Conservation (phyloP, 2,797 vertebrate genomes). For the Poecilia velifera region DNA sequence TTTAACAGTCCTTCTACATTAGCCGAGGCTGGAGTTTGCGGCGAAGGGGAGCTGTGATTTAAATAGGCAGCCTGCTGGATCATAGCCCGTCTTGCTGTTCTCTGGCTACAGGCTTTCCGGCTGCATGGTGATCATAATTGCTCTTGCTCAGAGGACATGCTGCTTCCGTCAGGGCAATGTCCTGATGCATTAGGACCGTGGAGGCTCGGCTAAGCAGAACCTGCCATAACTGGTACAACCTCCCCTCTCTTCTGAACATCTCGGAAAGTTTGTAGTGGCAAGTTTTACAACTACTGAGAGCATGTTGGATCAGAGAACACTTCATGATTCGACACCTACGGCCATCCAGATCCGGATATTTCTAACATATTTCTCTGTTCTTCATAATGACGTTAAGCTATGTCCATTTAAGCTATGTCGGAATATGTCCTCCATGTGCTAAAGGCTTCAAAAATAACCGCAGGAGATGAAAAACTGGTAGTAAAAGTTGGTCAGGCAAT, state of each 20-base stretch:
- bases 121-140: slow-evolving; percentile 75
- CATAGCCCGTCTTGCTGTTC: slow-evolving; percentile 63
- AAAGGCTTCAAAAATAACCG: not conserved
- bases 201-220: slow-evolving; percentile 44
- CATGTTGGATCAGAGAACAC: slow-evolving; percentile 2
- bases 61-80: slow-evolving; percentile 68
- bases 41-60: slow-evolving; percentile 69
- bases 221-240: slow-evolving; percentile 36
- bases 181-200: slow-evolving; percentile 60
- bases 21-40: slow-evolving; percentile 37
- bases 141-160: slow-evolving; percentile 72
- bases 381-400: not conserved
- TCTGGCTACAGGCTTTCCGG: slow-evolving; percentile 68
- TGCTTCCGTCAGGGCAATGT: slow-evolving; percentile 68
- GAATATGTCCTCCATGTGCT: not conserved
- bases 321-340: slow-evolving; percentile 3
- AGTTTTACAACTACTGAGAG: slow-evolving; percentile 12
- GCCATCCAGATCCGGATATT: not conserved
- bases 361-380: slow-evolving; percentile 10
- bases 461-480: not conserved
- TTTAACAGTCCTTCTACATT: slow-evolving; percentile 31
- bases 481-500: not conserved
- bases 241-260: slow-evolving; percentile 16
- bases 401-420: not conserved
- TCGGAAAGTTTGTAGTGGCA: slow-evolving; percentile 17